Evolutionary conservation across 2,888 invertebrate species (phyloP).

Genomic region (Petrolisthes cinctipes): DNA sequence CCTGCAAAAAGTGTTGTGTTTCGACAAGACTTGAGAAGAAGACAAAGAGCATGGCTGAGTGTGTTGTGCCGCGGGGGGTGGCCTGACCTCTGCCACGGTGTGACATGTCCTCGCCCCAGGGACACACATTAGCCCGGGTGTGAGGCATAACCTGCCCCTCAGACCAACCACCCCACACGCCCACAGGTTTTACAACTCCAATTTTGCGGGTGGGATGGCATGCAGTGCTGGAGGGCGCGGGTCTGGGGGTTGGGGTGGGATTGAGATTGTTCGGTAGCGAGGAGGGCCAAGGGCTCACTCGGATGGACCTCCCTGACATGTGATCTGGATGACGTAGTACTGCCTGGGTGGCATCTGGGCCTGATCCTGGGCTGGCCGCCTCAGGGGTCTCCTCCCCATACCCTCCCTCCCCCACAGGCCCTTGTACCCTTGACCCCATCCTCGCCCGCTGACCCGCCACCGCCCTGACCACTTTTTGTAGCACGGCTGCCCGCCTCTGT

Average conservation of each 20-base stretch:
- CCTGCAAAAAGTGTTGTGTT: not conserved
- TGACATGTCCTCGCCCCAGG: slow-evolving; percentile 54
- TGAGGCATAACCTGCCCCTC: slow-evolving; percentile 39
- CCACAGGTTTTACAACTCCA: slow-evolving; percentile 48
- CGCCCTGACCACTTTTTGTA: slow-evolving; percentile 54
- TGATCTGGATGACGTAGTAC: slow-evolving; percentile 42
- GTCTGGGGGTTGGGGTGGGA: slow-evolving; percentile 13
- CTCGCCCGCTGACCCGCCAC: slow-evolving; percentile 59
- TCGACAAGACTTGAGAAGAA: not conserved
- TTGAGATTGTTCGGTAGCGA: slow-evolving; percentile 39
- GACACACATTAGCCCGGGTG: slow-evolving; percentile 48
- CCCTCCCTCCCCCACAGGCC: slow-evolving; percentile 39
- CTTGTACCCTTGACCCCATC: slow-evolving; percentile 55
- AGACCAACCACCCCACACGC: slow-evolving; percentile 13
- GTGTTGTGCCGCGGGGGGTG: slow-evolving; percentile 29
- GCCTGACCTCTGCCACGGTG: slow-evolving; percentile 54
- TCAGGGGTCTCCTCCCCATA: slow-evolving; percentile 28
- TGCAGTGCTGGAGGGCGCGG: slow-evolving; percentile 25
- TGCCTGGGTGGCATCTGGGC: slow-evolving; percentile 45
- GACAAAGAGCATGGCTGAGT: slow-evolving; percentile 22
- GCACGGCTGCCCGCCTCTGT: slow-evolving; percentile 50
- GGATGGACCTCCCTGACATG: not conserved
- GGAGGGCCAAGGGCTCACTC: slow-evolving; percentile 21
- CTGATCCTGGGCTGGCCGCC: slow-evolving; percentile 20
- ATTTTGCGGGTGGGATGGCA: slow-evolving; percentile 41